Conservation (phyloP, 2,113 vertebrate species). For the Semnornis frantzii region DNA sequence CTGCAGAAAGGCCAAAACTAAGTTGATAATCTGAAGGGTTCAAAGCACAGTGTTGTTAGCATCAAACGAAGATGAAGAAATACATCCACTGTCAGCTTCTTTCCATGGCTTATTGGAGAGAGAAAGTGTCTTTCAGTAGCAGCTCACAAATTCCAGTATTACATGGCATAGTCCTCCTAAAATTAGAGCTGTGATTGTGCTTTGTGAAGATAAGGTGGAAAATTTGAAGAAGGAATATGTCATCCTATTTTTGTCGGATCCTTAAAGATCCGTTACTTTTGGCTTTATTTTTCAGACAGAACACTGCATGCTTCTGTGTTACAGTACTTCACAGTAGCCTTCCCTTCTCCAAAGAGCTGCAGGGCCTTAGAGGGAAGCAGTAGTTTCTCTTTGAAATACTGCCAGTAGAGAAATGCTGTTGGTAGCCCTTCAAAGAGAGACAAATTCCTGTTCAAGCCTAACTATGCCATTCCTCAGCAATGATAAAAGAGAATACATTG, state of each 20-base stretch:
- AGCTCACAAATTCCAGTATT: not conserved
- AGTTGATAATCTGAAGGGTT: not conserved
- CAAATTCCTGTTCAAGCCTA: not conserved
- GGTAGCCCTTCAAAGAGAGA: not conserved
- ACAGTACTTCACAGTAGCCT: not conserved
- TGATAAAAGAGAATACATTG: not conserved
- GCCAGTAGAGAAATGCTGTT: not conserved
- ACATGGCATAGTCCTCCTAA: not conserved
- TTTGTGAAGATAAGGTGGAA: not conserved
- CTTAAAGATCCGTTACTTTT: not conserved
- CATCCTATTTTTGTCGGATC: not conserved
- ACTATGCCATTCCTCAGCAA: not conserved
- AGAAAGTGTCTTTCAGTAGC: not conserved
- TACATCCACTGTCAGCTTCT: not conserved
- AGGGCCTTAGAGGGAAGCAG: not conserved
- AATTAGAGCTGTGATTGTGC: not conserved
- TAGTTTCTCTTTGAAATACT: conserved; percentile 25
- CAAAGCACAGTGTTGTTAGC: not conserved
- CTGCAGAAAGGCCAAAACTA: not conserved
- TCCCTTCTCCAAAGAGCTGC: not conserved
- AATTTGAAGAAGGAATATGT: not conserved
- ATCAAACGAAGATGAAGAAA: not conserved
- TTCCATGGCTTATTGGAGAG: not conserved
- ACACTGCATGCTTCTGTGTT: not conserved
- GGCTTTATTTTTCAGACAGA: not conserved